Conservation (phyloP, 2,113 vertebrate genomes). For the Aix galericulata region DNA sequence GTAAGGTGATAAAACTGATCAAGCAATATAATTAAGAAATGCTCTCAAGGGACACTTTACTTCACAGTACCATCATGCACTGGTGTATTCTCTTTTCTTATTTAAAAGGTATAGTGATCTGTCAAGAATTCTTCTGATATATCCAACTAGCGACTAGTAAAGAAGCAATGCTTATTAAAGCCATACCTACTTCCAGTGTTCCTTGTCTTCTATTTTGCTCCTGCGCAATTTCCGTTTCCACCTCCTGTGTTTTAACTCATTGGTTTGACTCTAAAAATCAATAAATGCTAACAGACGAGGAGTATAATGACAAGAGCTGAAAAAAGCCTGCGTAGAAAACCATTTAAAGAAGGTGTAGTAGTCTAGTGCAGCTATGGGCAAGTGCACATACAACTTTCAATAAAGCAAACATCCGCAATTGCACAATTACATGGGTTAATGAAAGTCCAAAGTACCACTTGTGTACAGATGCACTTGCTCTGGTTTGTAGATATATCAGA, state of each 20-base stretch:
- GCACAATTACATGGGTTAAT: neutral
- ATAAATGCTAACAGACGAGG: neutral
- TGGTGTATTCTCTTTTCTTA: slow-evolving; percentile 28
- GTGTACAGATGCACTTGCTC: neutral
- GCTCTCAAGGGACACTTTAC: slow-evolving; percentile 29
- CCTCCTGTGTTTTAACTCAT: neutral
- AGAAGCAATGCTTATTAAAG: slow-evolving; percentile 79
- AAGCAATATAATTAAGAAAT: slow-evolving; percentile 60
- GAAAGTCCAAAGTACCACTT: neutral
- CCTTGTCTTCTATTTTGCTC: slow-evolving; percentile 4
- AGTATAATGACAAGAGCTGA: neutral
- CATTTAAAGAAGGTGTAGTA: neutral
- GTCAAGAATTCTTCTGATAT: slow-evolving; percentile 77
- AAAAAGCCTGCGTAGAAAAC: neutral
- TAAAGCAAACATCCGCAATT: neutral
- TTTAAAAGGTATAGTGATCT: slow-evolving; percentile 72
- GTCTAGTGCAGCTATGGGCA: neutral
- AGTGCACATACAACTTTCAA: neutral
- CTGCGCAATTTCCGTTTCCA: neutral
- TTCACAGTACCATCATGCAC: slow-evolving; percentile 72
- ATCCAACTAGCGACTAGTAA: slow-evolving; percentile 78
- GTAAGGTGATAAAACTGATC: slow-evolving; percentile 43
- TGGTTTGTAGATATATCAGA: neutral
- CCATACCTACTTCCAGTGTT: slow-evolving; percentile 26
- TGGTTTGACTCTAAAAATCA: slow-evolving; percentile 38